Percentiles rank a stretch among this genome's conserved stretches.
These are phyloP conservation scores for Pandemis heparana DNA, from an alignment of 2,888 invertebrate species.

Conservation along the genomic window DNA sequence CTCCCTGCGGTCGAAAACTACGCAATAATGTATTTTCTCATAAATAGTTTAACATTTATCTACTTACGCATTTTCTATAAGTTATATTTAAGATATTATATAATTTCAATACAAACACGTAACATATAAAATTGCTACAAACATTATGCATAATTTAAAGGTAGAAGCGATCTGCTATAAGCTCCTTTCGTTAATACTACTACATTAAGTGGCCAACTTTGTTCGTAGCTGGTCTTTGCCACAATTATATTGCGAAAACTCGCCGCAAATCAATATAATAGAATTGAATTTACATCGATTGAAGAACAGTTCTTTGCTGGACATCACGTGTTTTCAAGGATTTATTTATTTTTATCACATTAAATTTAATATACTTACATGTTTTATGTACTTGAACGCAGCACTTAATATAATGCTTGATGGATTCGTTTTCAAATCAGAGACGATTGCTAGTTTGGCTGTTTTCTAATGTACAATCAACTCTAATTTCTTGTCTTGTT, in stretches of 20 bases:
- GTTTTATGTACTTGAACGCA: not conserved
- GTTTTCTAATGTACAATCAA: not conserved
- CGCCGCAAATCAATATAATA: conserved; percentile 15
- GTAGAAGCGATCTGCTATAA: conserved; percentile 54
- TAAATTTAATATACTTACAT: not conserved
- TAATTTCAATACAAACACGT: conserved; percentile 47
- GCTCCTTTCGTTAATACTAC: conserved; percentile 61
- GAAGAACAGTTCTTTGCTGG: not conserved
- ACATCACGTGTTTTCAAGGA: conserved; percentile 15
- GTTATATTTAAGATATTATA: conserved; percentile 45
- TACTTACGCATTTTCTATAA: conserved; percentile 39
- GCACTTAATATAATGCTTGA: not conserved
- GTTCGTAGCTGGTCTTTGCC: conserved; percentile 47
- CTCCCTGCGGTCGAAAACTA: conserved; percentile 25
- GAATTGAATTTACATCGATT: conserved; percentile 1
- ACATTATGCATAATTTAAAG: conserved; percentile 47
- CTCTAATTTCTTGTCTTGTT: not conserved
- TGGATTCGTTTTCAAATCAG: not conserved
- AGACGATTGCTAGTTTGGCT: not conserved
- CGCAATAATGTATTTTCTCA: conserved; percentile 20
- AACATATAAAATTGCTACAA: conserved; percentile 63
- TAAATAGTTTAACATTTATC: conserved; percentile 40
- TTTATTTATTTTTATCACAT: conserved; percentile 4
- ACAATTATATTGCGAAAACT: conserved; percentile 19
- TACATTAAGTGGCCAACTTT: conserved; percentile 54